Evolutionary conservation across 2,888 invertebrate species (phyloP).

Genomic region (Siphlonurus alternatus): DNA sequence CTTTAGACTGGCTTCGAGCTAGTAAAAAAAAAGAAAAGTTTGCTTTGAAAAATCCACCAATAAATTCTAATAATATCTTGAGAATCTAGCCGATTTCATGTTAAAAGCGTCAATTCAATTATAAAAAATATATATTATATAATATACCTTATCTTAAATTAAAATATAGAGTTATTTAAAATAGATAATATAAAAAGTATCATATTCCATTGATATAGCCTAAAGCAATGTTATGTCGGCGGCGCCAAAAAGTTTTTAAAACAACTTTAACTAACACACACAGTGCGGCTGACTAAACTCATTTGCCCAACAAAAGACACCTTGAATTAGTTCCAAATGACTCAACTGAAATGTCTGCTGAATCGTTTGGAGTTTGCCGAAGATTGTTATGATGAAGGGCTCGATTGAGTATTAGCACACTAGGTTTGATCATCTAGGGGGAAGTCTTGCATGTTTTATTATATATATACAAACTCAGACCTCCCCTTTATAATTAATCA

Average conservation of each 20-base stretch:
- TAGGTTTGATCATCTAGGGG: neutral
- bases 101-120: no score
- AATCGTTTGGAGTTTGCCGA: neutral
- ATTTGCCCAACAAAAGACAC: slow-evolving; percentile 1
- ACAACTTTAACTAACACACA: neutral
- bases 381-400: no score
- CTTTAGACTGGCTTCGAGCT: no score
- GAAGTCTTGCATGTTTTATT: neutral
- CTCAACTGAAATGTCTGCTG: neutral
- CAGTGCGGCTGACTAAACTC: neutral
- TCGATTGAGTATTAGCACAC: neutral
- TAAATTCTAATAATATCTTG: no score
- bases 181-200: neutral
- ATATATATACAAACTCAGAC: neutral
- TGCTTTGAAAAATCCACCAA: no score
- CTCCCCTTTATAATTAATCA: neutral
- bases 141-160: no score
- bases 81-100: no score
- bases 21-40: no score
- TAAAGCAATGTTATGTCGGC: neutral
- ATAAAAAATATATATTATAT: no score
- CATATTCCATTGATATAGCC: neutral
- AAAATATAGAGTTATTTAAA: no score
- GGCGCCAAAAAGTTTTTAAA: neutral
- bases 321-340: slow-evolving; percentile 4